Percentiles rank a stretch among this genome's conserved stretches.
These are phyloP conservation scores for Chloroceryle inda DNA, from an alignment of 2,797 vertebrate species.

Conservation along the genomic window DNA sequence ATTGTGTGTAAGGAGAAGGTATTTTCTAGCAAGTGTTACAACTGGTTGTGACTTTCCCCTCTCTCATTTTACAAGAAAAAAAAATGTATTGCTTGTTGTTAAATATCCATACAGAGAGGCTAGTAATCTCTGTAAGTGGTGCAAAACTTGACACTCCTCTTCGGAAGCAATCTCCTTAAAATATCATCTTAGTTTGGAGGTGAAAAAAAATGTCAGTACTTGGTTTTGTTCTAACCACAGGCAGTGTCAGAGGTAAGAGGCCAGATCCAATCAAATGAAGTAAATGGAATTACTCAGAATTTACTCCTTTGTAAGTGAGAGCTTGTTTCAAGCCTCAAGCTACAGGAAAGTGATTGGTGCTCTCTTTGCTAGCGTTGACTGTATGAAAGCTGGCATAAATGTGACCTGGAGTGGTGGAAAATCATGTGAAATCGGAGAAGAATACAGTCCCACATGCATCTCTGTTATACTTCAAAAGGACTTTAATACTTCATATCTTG, in stretches of 20 bases:
- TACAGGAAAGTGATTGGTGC: constrained; percentile 41
- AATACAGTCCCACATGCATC: neutral
- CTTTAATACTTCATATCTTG: neutral
- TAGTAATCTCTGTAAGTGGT: neutral
- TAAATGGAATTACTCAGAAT: constrained; percentile 57
- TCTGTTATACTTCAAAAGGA: neutral
- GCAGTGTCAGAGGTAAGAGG: constrained; percentile 7
- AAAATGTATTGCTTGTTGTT: neutral
- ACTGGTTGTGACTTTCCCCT: neutral
- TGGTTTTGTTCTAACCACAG: neutral
- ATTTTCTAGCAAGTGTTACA: neutral
- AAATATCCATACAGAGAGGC: neutral
- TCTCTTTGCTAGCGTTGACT: constrained; percentile 24
- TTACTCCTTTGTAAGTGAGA: constrained; percentile 57
- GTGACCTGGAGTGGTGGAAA: neutral
- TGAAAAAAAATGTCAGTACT: neutral
- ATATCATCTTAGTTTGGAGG: neutral
- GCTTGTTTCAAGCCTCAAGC: constrained; percentile 52
- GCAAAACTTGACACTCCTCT: neutral
- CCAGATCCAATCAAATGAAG: constrained; percentile 52
- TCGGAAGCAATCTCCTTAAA: constrained; percentile 20
- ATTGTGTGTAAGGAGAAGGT: neutral
- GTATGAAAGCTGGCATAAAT: constrained; percentile 51
- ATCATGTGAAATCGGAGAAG: neutral
- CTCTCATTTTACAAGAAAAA: neutral